phyloP scores from a whole-genome alignment of 2,888 invertebrate genomes.

The Caenorhabditis sinica region DNA sequence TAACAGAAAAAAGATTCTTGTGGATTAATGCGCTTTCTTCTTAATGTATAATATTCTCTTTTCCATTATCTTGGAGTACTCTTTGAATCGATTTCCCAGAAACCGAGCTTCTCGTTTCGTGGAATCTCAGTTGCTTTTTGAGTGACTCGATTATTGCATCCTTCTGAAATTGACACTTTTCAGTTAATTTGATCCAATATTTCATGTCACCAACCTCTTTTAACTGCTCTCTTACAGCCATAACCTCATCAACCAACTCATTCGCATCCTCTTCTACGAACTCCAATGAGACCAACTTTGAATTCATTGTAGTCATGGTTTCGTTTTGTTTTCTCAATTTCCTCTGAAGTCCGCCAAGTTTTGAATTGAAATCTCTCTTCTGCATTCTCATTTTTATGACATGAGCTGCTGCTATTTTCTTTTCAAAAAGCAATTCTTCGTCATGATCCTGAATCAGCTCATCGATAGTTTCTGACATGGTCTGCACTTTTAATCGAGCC shows the following conservation, averaged over 20 bases:
- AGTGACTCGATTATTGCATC: slow-evolving; percentile 14
- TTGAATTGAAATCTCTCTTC: slow-evolving; percentile 21
- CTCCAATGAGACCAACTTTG: slow-evolving; percentile 42
- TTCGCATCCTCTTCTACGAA: slow-evolving; percentile 37
- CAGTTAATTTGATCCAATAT: background rate
- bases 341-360: slow-evolving; percentile 30
- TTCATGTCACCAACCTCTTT: background rate
- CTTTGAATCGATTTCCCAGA: background rate
- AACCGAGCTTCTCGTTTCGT: background rate
- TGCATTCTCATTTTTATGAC: slow-evolving; percentile 38
- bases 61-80: background rate
- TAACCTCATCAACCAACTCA: slow-evolving; percentile 29
- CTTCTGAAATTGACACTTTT: slow-evolving; percentile 7
- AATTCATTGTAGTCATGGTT: background rate
- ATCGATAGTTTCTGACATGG: slow-evolving; percentile 12
- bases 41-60: too few relatives aligned
- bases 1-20: too few relatives aligned
- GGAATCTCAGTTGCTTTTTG: background rate
- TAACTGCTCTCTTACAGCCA: background rate
- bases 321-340: slow-evolving; percentile 38
- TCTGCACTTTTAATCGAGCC: background rate
- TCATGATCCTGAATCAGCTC: slow-evolving; percentile 13
- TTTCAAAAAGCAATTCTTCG: slow-evolving; percentile 23
- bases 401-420: slow-evolving; percentile 8
- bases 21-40: too few relatives aligned